Evolutionary conservation across 1,140 invertebrate species (phyloP), one percentile per base, ranked within the genome.

Genomic region (Littorina saxatilis): DNA sequence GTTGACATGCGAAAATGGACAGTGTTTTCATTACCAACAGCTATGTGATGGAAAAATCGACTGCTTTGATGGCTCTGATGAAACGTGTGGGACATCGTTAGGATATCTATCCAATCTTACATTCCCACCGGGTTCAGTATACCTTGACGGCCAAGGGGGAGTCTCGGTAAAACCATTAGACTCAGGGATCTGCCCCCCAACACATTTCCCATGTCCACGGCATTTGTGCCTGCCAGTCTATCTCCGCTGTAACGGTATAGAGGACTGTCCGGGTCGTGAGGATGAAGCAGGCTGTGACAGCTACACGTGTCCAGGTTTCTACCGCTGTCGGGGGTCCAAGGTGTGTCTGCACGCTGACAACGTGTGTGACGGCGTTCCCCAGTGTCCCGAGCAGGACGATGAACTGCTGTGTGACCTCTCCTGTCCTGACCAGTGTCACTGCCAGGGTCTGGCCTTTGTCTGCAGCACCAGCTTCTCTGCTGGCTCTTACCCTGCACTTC

Each of bases 181-280:
- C 9, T 23, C 29, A 2, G 47, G 35, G 1, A 2, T 17, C 9
- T 83, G 82, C n/a, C 82, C 82, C 1, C 11, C 29, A 0, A 83
- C 82, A 7, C 82, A 83, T 52, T 74, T 79, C 23, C 68, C 50
- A 29, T 83, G 82, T 52, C 1, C n/a, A 0, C n/a, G 77, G 4
- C 61, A 47, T 5, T 77, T 61, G 40, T 79, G 79, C 27, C 63
- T 78, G 1, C 82, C 79, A n/a, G 29, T 81, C 1, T 81, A 75
- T 40, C 35, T 79, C 50, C 78, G 82, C 27, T 83, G 82, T 39
- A 83, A 83, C 70, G 82, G 82, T 39, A 35, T 79, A 35, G 15
- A 50, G 5, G 82, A 83, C 68, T 83, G 82, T 35, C 82, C 68
- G 0, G 27, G 37, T 29, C 47, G 52, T 11, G 76, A 83, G 35